Conservation (phyloP, 2,113 vertebrate genomes). For the Anarhynchus alexandrinus region DNA sequence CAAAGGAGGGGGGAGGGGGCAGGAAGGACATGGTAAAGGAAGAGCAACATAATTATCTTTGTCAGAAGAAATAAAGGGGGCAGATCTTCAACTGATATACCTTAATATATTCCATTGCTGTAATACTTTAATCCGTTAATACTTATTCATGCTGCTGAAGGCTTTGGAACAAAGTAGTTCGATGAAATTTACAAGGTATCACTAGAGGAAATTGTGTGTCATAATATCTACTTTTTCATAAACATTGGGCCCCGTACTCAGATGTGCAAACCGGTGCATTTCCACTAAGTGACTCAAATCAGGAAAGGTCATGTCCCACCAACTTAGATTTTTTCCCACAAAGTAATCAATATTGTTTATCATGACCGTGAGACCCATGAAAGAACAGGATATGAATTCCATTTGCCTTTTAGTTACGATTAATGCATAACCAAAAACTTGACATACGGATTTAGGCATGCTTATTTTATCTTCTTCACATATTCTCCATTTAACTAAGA, state of each 20-base stretch:
- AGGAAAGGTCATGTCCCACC: neutral
- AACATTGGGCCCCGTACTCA: neutral
- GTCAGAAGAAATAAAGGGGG: neutral
- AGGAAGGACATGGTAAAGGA: neutral
- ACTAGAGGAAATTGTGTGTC: neutral
- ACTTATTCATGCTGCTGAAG: neutral
- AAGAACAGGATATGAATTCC: neutral
- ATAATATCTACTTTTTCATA: neutral
- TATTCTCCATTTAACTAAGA: neutral
- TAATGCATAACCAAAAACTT: neutral
- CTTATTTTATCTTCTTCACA: neutral
- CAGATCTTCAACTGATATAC: neutral
- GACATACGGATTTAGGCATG: neutral
- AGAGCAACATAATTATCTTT: neutral
- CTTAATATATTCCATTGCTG: neutral
- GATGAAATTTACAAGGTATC: neutral
- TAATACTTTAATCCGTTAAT: neutral
- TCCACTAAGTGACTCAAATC: neutral
- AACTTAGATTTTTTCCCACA: neutral
- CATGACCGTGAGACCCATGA: rapidly evolving
- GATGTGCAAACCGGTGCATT: neutral
- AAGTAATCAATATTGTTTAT: neutral
- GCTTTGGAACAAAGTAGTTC: neutral
- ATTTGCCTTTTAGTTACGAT: neutral
- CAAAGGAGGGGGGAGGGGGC: neutral